Percentiles rank a stretch among this genome's conserved stretches.
These are phyloP conservation scores for Galaxea fascicularis DNA, from an alignment of 92 coral and sea anemone genomes.

Conservation along the genomic window DNA sequence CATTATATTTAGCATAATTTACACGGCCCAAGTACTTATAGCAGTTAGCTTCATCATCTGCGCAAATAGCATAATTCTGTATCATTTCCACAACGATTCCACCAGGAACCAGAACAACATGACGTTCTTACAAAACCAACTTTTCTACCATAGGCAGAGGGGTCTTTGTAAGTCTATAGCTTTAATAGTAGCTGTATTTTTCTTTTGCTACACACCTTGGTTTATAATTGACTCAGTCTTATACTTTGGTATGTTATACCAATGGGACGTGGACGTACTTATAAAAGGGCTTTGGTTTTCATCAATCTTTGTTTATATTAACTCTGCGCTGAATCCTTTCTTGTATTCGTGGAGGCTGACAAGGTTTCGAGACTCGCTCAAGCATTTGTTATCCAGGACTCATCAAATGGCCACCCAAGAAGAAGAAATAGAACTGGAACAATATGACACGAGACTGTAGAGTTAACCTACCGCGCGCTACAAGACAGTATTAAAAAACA, in stretches of 20 bases:
- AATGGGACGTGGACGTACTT: background rate
- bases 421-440: background rate
- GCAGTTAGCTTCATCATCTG: background rate
- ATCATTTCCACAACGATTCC: background rate
- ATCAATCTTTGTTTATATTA: constrained; percentile 4
- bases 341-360: constrained; percentile 21
- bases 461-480: no score
- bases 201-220: constrained; percentile 20
- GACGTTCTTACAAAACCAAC: background rate
- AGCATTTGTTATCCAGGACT: background rate
- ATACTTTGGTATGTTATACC: constrained; percentile 9
- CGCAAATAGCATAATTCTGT: background rate
- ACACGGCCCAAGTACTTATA: constrained; percentile 22
- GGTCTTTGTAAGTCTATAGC: constrained; percentile 19
- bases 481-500: no score
- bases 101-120: background rate
- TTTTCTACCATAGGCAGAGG: constrained; percentile 6
- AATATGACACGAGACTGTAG: constrained; percentile 19
- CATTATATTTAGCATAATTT: constrained; percentile 7
- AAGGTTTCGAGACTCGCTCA: constrained; percentile 21
- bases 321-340: constrained; percentile 13
- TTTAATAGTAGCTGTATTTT: background rate
- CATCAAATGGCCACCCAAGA: background rate
- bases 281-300: constrained; percentile 10
- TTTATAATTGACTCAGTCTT: background rate